Evolutionary conservation across 1,140 invertebrate species (phyloP), one percentile per base, ranked within the genome.

Genomic region (Leptestheria dahalacensis): DNA sequence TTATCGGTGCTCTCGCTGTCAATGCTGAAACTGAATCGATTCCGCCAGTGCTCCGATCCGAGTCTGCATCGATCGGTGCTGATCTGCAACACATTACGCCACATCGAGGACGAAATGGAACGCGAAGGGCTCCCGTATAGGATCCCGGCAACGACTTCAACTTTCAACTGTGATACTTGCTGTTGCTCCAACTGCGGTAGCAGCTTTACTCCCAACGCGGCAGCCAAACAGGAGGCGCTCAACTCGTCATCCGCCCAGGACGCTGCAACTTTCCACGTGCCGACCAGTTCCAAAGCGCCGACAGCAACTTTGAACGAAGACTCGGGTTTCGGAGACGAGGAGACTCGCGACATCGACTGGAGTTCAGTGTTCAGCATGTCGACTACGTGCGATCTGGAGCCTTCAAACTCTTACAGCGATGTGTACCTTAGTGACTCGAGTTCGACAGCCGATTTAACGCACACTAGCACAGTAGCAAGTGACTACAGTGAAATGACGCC

Each of bases 41-140:
- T 88, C 66, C 79, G 88, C 21, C 88, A 91, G 71, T 87, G 85
- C 61, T 83, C 86, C 2, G 91, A 95, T 69, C 89, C 91, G 15
- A 88, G 85, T 60, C 75, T 97, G n/a, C 80, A 88, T 57, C 81
- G 89, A 47, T 94, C 90, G 3, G 92, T 96, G 64, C 82, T 96
- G 47, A 92, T 96, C 64, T 92, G 90, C 74, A 96, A 95, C 71
- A 94, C 91, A 9, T 71, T 95, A 53, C 83, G 91, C 68, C 80
- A 85, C 66, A 85, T 96, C 64, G 91, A 95, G 73, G 78, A 85
- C 25, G 91, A 95, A 71, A 86, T 95, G 78, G 86, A 91, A 70
- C 77, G 81, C 47, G 89, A 92, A 71, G 77, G 75, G n/a, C 65
- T 76, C 10, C 62, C 65, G 47, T 62, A 66, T 24, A 53, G 48